Conservation (phyloP, 1,140 invertebrate species). For the Drosophila miranda region DNA sequence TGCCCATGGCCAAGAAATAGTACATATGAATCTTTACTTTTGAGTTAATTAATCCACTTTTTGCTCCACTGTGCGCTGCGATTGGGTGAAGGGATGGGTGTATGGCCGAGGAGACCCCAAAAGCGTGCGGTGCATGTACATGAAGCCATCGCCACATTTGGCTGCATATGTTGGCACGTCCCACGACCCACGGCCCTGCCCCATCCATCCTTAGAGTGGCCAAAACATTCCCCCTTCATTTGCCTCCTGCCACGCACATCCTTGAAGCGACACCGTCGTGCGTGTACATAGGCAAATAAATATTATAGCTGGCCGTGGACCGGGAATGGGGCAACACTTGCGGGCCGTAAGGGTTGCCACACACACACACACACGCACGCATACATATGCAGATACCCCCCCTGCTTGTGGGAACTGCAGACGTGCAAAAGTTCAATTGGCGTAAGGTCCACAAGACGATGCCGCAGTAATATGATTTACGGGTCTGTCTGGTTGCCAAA, state of each 20-base stretch:
- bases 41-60: not conserved
- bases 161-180: slow-evolving; percentile 43
- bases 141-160: slow-evolving; percentile 45
- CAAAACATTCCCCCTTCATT: too few relatives aligned
- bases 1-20: too few relatives aligned
- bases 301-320: slow-evolving; percentile 27
- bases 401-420: slow-evolving; percentile 7
- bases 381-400: not conserved
- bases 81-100: not conserved
- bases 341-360: slow-evolving; percentile 22
- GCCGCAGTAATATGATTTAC: slow-evolving; percentile 62
- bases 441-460: slow-evolving; percentile 33
- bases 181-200: not conserved
- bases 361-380: too few relatives aligned
- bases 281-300: slow-evolving; percentile 50
- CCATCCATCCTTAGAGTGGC: not conserved
- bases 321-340: not conserved
- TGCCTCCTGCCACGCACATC: not conserved
- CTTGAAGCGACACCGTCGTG: slow-evolving; percentile 19
- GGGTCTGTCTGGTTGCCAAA: slow-evolving; percentile 33
- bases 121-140: slow-evolving; percentile 46
- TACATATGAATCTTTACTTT: too few relatives aligned
- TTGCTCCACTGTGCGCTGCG: slow-evolving; percentile 7
- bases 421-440: slow-evolving; percentile 39
- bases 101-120: not conserved